Conservation (phyloP, 2,888 invertebrate species). For the Sepioteuthis lessoniana region DNA sequence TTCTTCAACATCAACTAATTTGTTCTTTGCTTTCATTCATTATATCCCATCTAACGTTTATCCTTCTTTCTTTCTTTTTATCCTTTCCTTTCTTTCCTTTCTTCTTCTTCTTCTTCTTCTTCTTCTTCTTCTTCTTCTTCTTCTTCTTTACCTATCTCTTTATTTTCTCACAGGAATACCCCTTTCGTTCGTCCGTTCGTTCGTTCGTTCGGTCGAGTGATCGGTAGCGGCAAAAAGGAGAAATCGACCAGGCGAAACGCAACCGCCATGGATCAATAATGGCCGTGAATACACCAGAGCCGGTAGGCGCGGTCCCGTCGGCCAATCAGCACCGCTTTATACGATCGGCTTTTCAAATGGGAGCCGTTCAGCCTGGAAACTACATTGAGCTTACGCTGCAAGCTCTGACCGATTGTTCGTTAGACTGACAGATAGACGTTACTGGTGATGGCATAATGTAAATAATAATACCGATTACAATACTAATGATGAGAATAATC, state of each 20-base stretch:
- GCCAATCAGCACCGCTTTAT: background rate
- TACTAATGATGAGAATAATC: background rate
- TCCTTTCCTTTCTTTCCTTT: background rate
- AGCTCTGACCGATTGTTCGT: background rate
- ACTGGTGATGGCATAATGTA: background rate
- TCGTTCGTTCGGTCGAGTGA: background rate
- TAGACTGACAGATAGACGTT: constrained; percentile 18
- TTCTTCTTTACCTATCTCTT: background rate
- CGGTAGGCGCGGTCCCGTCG: background rate
- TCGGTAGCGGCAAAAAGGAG: background rate
- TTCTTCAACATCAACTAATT: too few species aligned
- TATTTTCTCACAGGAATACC: background rate
- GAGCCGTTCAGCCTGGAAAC: background rate
- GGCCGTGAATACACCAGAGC: background rate
- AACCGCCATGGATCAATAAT: background rate
- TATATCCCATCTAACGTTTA: too few species aligned
- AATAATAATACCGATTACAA: constrained; percentile 17
- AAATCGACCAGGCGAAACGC: constrained; percentile 4
- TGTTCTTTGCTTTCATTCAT: too few species aligned
- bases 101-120: too few species aligned
- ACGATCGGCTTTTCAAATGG: too few species aligned
- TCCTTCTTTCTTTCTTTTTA: too few species aligned
- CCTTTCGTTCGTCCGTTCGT: background rate
- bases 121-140: background rate
- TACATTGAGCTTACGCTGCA: background rate